These are phyloP conservation scores for Oncorhynchus masou DNA, from an alignment of 2,113 vertebrate species.

Conservation along the genomic window DNA sequence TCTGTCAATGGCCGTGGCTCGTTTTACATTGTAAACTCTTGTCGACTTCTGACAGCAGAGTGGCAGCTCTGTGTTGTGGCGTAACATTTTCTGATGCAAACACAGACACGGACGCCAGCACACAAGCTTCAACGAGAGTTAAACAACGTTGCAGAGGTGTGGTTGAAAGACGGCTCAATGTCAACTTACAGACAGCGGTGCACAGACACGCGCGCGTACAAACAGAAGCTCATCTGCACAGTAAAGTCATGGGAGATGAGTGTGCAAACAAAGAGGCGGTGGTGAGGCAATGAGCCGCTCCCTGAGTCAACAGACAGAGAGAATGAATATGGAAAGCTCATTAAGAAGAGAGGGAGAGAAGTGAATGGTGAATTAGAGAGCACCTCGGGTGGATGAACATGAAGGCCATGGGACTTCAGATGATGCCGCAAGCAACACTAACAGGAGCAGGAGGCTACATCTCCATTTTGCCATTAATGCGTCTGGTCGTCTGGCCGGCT, in stretches of 20 bases:
- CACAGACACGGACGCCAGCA: too few species aligned
- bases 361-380: conserved; percentile 1
- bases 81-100: too few species aligned
- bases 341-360: background rate
- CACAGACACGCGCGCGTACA: conserved; percentile 23
- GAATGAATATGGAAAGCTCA: conserved; percentile 27
- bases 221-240: conserved; percentile 18
- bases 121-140: too few species aligned
- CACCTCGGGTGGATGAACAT: background rate
- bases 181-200: background rate
- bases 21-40: too few species aligned
- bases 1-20: too few species aligned
- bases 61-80: too few species aligned
- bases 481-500: background rate
- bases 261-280: conserved; percentile 29
- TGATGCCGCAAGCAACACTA: background rate
- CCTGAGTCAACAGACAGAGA: conserved; percentile 22
- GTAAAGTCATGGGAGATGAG: conserved; percentile 33
- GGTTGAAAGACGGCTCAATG: too few species aligned
- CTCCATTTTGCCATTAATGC: background rate
- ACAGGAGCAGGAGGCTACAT: background rate
- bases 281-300: conserved; percentile 6
- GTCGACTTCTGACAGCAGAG: too few species aligned
- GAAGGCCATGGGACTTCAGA: background rate
- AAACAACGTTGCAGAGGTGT: too few species aligned